Conservation (phyloP, 1,140 invertebrate species). For the Brachionus paranguensis region DNA sequence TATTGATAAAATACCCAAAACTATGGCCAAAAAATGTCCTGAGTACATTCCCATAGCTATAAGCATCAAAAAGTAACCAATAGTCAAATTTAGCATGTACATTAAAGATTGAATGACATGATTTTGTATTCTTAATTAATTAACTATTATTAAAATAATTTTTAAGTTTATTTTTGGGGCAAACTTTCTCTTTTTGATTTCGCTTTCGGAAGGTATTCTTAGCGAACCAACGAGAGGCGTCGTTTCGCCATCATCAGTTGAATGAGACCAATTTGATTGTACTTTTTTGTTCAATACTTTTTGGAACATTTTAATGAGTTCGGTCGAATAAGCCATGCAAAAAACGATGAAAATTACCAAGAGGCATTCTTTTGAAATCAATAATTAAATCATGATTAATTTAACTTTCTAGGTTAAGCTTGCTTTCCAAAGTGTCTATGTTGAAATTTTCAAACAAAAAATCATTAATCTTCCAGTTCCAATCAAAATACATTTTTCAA, state of each 20-base stretch:
- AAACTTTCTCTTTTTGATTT: conserved; percentile 30
- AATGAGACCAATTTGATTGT: neutral
- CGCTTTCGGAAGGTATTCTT: neutral
- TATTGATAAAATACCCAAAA: neutral
- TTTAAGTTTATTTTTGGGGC: neutral
- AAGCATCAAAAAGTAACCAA: conserved; percentile 25
- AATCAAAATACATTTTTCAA: conserved; percentile 31
- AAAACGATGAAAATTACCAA: conserved; percentile 21
- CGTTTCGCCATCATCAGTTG: neutral
- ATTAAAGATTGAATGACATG: conserved; percentile 19
- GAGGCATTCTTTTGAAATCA: neutral
- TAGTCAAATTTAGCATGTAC: conserved; percentile 35
- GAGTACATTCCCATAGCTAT: conserved; percentile 27
- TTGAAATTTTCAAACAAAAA: conserved; percentile 34
- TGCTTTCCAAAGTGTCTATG: conserved; percentile 12
- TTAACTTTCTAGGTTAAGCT: neutral
- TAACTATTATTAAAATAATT: neutral
- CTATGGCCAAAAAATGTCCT: conserved; percentile 34
- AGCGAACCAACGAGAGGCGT: conserved; percentile 3
- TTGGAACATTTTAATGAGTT: conserved; percentile 5
- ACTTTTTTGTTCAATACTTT: conserved; percentile 5
- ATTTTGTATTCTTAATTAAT: neutral
- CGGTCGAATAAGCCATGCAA: conserved; percentile 8
- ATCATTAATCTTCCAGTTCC: conserved; percentile 18
- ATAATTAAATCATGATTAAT: neutral